Evolutionary conservation across 2,888 invertebrate genomes (phyloP).

Genomic region (Nomada lathburiana): DNA sequence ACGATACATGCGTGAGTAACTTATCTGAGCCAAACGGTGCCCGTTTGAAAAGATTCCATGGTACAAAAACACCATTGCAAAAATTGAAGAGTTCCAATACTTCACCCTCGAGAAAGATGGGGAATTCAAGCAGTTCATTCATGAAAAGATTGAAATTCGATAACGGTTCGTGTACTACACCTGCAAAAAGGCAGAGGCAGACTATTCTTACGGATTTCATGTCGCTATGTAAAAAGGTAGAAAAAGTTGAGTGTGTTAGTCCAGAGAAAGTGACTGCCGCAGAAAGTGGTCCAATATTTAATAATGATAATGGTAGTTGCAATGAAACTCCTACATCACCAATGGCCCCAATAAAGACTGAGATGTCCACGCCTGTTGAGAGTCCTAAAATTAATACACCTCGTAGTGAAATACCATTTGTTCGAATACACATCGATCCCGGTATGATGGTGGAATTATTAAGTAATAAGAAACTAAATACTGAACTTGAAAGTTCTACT

Average conservation of each 20-base stretch:
- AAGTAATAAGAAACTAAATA: not conserved
- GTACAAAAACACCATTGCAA: too few relatives aligned
- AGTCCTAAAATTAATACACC: too few relatives aligned
- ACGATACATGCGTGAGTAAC: too few relatives aligned
- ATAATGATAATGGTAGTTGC: too few relatives aligned
- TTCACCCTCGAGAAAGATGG: not conserved
- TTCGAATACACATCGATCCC: constrained; percentile 50
- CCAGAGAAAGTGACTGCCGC: too few relatives aligned
- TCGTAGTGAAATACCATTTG: constrained; percentile 43
- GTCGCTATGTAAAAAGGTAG: not conserved
- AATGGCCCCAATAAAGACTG: too few relatives aligned
- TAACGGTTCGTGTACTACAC: not conserved
- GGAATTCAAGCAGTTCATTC: too few relatives aligned
- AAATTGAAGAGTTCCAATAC: not conserved
- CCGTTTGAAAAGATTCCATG: not conserved
- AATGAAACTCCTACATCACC: too few relatives aligned
- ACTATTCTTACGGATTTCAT: constrained; percentile 57
- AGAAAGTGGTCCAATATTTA: not conserved
- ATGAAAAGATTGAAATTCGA: not conserved
- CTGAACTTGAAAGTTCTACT: not conserved
- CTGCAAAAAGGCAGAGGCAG: constrained; percentile 52
- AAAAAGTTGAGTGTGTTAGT: not conserved
- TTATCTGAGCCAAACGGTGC: too few relatives aligned
- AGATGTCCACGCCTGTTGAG: not conserved
- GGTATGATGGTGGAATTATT: constrained; percentile 47